Percentiles rank a stretch among this genome's conserved stretches.
Evolutionary conservation across 2,113 vertebrate genomes (phyloP).

Genomic region (Tretioscincus oriximinensis): DNA sequence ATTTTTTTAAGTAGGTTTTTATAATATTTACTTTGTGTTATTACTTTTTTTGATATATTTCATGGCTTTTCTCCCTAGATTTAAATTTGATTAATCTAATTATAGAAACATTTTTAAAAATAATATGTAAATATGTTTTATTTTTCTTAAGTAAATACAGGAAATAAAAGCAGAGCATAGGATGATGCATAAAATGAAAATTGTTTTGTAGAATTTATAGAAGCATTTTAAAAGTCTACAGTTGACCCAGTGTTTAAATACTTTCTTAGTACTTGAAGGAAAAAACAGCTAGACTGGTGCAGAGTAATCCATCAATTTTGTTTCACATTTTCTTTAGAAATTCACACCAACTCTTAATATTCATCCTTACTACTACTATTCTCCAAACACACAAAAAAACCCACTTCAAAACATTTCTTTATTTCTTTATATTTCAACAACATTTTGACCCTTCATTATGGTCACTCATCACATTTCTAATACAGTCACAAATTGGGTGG

Average conservation of each 20-base stretch:
- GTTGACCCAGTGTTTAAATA: conserved; percentile 39
- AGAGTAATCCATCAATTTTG: conserved; percentile 58
- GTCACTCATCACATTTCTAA: conserved; percentile 40
- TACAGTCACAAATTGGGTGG: conserved; percentile 11
- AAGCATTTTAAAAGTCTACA: background rate
- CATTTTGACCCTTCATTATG: conserved; percentile 17
- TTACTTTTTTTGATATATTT: background rate
- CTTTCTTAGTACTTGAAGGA: conserved; percentile 34
- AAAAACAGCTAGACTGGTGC: conserved; percentile 66
- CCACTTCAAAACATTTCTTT: conserved; percentile 31
- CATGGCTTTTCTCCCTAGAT: background rate
- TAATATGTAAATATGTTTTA: background rate
- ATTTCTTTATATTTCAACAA: background rate
- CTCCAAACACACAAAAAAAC: conserved; percentile 6
- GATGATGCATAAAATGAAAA: background rate
- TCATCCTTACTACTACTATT: conserved; percentile 17
- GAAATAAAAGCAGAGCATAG: background rate
- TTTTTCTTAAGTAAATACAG: background rate
- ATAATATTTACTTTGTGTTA: background rate
- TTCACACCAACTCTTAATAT: background rate
- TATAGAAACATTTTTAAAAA: background rate
- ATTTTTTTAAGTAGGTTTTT: background rate
- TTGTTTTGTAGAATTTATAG: background rate
- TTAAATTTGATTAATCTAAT: background rate
- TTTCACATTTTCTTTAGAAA: conserved; percentile 39